These are phyloP conservation scores for Centroberyx gerrardi DNA, from an alignment of 2,797 vertebrate genomes.

Conservation along the genomic window DNA sequence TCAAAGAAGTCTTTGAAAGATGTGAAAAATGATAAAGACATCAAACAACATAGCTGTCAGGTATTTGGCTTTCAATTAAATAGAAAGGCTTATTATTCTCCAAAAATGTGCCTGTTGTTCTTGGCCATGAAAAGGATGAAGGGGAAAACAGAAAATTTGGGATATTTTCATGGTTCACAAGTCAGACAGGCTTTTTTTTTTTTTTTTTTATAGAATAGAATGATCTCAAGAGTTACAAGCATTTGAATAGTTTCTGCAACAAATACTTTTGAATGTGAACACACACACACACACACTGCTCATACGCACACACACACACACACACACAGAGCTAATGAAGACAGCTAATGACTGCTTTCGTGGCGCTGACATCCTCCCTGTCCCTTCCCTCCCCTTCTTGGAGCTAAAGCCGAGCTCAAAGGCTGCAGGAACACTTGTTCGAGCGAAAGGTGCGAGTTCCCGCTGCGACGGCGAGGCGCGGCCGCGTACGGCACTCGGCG, in stretches of 20 bases:
- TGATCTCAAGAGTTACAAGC: too few species aligned
- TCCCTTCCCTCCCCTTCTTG: not conserved
- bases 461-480: constrained; percentile 51
- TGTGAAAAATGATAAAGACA: constrained; percentile 36
- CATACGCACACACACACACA: constrained; percentile 5
- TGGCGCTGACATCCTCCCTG: constrained; percentile 3
- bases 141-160: not conserved
- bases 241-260: too few species aligned
- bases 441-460: constrained; percentile 38
- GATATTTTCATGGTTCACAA: not conserved
- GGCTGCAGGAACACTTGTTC: constrained; percentile 21
- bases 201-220: not conserved
- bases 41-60: constrained; percentile 46
- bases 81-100: constrained; percentile 12
- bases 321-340: constrained; percentile 5
- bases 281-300: constrained; percentile 5
- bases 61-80: constrained; percentile 46
- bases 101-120: not conserved
- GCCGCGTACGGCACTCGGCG: constrained; percentile 20
- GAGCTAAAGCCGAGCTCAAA: not conserved
- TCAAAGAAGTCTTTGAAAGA: constrained; percentile 44
- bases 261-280: not conserved
- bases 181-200: not conserved
- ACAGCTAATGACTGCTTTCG: constrained; percentile 20
- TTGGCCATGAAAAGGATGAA: constrained; percentile 1